Evolutionary conservation across 2,797 vertebrate species (phyloP).

Genomic region (Phrynocephalus forsythii): DNA sequence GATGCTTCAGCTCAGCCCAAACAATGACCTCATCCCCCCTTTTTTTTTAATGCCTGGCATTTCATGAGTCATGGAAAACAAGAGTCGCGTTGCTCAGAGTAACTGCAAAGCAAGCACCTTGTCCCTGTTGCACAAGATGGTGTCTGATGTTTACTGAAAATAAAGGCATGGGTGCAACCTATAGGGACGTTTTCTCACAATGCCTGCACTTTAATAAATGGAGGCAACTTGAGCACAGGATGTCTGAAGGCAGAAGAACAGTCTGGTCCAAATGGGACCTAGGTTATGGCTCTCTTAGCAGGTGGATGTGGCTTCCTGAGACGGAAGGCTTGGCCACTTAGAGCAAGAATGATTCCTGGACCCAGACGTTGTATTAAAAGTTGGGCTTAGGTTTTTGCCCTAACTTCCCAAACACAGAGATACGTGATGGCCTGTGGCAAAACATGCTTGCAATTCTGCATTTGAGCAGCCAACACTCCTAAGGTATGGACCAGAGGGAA

Average conservation of each 20-base stretch:
- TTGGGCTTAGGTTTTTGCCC: neutral
- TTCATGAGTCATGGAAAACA: conserved; percentile 77
- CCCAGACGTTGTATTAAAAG: neutral
- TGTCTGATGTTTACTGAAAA: conserved; percentile 23
- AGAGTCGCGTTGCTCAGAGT: conserved; percentile 70
- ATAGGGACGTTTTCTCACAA: neutral
- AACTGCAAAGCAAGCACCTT: conserved; percentile 68
- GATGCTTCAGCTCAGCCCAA: conserved; percentile 62
- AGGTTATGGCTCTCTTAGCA: too few relatives aligned
- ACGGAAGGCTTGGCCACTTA: neutral
- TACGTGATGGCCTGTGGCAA: neutral
- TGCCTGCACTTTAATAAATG: too few relatives aligned
- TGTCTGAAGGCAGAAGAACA: neutral
- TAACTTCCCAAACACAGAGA: neutral
- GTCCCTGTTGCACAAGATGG: conserved; percentile 37
- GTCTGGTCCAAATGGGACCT: neutral
- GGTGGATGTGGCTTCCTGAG: neutral
- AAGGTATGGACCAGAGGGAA: too few relatives aligned
- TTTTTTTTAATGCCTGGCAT: conserved; percentile 66
- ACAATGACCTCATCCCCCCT: conserved; percentile 72
- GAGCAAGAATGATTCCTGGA: neutral
- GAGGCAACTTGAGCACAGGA: neutral
- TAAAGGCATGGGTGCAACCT: neutral
- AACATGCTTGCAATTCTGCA: neutral
- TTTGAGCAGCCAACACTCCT: too few relatives aligned